A percentile compares a stretch with the other conserved stretches of the same genome.
Conservation (phyloP, 30 jellyfish, hydroid and myxozoan species). For the Turritopsis rubra region DNA sequence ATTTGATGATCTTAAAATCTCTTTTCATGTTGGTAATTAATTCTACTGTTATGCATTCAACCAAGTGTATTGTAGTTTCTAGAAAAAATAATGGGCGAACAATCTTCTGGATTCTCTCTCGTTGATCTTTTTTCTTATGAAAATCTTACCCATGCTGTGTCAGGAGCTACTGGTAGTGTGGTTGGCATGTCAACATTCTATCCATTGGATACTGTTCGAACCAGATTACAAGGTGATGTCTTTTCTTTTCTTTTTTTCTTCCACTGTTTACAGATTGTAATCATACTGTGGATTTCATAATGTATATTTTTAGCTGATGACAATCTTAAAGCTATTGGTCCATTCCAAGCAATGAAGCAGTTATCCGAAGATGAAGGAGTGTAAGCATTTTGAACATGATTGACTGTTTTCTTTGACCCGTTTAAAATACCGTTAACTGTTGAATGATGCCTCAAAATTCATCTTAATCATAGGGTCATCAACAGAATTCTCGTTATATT, state of each 20-base stretch:
- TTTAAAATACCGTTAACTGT: too few species aligned
- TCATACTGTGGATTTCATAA: neutral
- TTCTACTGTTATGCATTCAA: neutral
- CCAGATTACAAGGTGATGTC: slow-evolving; percentile 77
- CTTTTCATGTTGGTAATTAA: too few species aligned
- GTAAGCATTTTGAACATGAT: neutral
- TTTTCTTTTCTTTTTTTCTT: neutral
- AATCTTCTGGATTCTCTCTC: neutral
- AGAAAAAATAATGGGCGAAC: neutral
- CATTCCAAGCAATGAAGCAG: slow-evolving; percentile 51
- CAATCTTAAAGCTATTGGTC: slow-evolving; percentile 50
- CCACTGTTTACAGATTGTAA: neutral
- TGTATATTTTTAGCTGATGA: slow-evolving; percentile 59
- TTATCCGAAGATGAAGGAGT: slow-evolving; percentile 73
- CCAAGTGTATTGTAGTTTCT: neutral
- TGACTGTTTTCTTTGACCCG: neutral
- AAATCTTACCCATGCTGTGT: slow-evolving; percentile 28
- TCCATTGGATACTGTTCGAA: slow-evolving; percentile 84
- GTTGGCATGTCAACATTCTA: slow-evolving; percentile 85
- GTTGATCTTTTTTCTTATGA: slow-evolving; percentile 15
- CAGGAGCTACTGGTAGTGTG: slow-evolving; percentile 69
- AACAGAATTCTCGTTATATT: too few species aligned
- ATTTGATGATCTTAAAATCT: too few species aligned
- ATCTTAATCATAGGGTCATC: too few species aligned
- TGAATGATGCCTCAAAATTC: too few species aligned